Evolutionary conservation across 2,113 vertebrate species (phyloP).

Genomic region (Pseudolaguvia tuberculata): DNA sequence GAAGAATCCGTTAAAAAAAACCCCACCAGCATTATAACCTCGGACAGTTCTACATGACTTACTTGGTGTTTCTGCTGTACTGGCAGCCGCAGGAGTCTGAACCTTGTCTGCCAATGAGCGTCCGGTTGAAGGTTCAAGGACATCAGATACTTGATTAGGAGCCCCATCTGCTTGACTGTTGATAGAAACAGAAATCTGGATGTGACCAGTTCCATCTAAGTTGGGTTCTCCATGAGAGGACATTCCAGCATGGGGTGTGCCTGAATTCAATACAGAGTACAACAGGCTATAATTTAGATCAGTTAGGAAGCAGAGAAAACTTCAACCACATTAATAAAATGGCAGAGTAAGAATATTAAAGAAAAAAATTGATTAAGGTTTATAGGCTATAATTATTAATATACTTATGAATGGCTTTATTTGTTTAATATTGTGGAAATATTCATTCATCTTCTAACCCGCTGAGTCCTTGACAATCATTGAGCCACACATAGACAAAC

Average conservation of each 20-base stretch:
- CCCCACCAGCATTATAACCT: background rate
- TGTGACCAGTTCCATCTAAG: slow-evolving; percentile 1
- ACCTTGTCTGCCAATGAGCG: slow-evolving; percentile 50
- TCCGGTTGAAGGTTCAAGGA: background rate
- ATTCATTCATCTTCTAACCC: too few relatives aligned
- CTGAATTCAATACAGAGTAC: background rate
- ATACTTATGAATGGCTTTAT: background rate
- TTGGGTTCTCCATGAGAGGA: slow-evolving; percentile 21
- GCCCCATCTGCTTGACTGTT: background rate
- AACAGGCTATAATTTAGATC: background rate
- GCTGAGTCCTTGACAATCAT: too few relatives aligned
- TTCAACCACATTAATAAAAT: background rate
- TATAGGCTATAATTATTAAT: background rate
- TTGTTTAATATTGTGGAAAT: background rate
- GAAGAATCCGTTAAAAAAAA: too few relatives aligned
- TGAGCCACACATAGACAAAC: too few relatives aligned
- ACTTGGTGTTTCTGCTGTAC: slow-evolving; percentile 19
- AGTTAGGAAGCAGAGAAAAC: background rate
- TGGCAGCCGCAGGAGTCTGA: slow-evolving; percentile 33
- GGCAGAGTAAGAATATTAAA: background rate
- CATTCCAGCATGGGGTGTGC: background rate
- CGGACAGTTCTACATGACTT: background rate
- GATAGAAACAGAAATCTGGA: slow-evolving; percentile 33
- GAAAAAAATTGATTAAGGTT: too few relatives aligned
- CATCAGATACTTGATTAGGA: background rate